phyloP scores from a whole-genome alignment of 2,113 vertebrate species.

The Mirounga angustirostris region DNA sequence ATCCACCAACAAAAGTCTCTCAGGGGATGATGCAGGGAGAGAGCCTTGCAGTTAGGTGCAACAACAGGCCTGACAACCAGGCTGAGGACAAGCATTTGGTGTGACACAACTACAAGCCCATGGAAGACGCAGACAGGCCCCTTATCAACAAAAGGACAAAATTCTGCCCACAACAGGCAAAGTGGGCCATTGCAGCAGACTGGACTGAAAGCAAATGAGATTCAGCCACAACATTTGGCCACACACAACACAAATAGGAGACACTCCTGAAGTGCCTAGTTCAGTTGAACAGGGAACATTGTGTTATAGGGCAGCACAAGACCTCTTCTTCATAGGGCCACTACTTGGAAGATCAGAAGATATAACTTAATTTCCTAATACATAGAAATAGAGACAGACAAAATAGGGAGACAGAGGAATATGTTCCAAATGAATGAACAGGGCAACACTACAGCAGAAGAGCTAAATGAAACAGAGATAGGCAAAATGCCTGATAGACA shows the following conservation, averaged over 20 bases:
- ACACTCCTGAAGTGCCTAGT: background rate
- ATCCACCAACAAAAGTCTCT: background rate
- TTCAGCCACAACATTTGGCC: background rate
- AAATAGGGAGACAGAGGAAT: background rate
- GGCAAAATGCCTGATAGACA: no score
- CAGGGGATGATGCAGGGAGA: background rate
- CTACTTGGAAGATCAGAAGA: background rate
- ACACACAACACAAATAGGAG: background rate
- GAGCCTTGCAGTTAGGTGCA: background rate
- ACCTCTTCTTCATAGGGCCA: background rate
- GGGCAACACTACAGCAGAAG: no score
- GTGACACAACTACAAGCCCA: background rate
- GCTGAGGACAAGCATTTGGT: background rate
- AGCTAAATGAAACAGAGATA: no score
- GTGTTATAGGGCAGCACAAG: background rate
- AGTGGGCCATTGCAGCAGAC: background rate
- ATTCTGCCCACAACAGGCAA: background rate
- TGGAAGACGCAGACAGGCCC: background rate
- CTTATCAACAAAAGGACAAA: background rate
- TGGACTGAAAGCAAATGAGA: background rate
- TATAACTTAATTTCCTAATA: background rate
- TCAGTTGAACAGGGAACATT: background rate
- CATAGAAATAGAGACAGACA: background rate
- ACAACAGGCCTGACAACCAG: background rate
- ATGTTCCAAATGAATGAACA: no score